Evolutionary conservation across 1,140 invertebrate genomes (phyloP), one percentile per base, ranked within the genome.

Genomic region (Cotesia glomerata): DNA sequence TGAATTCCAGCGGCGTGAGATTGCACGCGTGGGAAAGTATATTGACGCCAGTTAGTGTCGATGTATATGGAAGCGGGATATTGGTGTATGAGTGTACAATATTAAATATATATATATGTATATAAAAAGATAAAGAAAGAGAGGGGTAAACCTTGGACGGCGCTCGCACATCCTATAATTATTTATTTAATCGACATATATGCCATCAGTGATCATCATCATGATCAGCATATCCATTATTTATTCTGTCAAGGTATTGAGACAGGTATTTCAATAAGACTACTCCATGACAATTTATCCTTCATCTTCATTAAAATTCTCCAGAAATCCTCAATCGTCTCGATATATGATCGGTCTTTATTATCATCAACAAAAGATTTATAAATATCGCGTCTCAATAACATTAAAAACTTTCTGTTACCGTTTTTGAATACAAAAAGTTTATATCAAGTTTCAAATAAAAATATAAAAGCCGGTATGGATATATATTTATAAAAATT

Each of bases 11-110:
- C 75, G 71, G 76, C 76, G 76, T 77, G 74, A 77, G 71, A 58
- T 58, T 58, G 74, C 76, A 77, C 71, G 76, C 76, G 76, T 77
- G 76, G 76, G 76, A 77, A 77, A 76, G 72, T 71, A 71, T 72
- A 64, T 45, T 45, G 39, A 45, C 39, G 39, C 39, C 39, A 45
- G 39, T 45, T 45, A 9, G 39, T 11, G 39, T 45, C 7, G 7
- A 45, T 45, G 39, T 45, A 45, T 45, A 11, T 7, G 11, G 39
- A 45, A 7, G 39, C 7, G 39, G 39, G 11, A 26, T 3, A 26
- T 26, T 26, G 39, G 7, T 45, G 39, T 45, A 45, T 62, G 36
- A 36, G 35, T 54, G 34, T 58, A 54, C 16, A 58, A 36, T 32
- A 18, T 54, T 51, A 59, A 58, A 32, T 52, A 51, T 36, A 68